Percentiles rank a stretch among this genome's conserved stretches.
Conservation (phyloP, 2,797 vertebrate genomes). For the Natrix natrix region DNA sequence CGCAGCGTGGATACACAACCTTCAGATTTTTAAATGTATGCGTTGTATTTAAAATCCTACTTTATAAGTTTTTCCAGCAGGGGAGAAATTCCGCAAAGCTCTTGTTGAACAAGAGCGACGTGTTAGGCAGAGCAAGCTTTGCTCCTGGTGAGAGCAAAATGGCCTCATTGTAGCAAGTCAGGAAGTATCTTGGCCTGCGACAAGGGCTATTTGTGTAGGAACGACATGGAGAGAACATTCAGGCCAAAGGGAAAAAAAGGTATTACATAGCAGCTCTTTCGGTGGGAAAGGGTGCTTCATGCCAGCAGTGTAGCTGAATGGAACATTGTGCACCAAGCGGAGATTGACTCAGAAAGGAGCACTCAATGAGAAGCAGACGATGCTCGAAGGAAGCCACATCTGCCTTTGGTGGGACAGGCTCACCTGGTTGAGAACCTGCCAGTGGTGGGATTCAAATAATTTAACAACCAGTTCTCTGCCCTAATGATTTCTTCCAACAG, state of each 20-base stretch:
- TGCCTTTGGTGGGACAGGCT: background rate
- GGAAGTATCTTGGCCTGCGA: background rate
- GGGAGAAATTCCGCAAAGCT: background rate
- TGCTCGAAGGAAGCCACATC: background rate
- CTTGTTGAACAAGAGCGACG: background rate
- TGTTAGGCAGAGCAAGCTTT: background rate
- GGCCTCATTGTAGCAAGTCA: background rate
- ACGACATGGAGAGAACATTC: accelerated
- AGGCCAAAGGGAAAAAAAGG: background rate
- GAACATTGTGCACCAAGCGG: background rate
- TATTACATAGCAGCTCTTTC: background rate
- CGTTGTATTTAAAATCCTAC: background rate
- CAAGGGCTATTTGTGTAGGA: background rate
- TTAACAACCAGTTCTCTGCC: too few relatives aligned
- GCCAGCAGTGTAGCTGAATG: background rate
- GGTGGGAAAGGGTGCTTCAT: background rate
- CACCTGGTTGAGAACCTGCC: background rate
- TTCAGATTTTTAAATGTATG: background rate
- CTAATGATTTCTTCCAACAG: too few relatives aligned
- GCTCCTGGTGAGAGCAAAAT: background rate
- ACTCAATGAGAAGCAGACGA: background rate
- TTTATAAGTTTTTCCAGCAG: background rate
- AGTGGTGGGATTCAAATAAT: too few relatives aligned
- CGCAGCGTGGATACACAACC: background rate
- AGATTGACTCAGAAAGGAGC: accelerated